Evolutionary conservation across 2,113 vertebrate species (phyloP).

Genomic region (Pterophyllum scalare): DNA sequence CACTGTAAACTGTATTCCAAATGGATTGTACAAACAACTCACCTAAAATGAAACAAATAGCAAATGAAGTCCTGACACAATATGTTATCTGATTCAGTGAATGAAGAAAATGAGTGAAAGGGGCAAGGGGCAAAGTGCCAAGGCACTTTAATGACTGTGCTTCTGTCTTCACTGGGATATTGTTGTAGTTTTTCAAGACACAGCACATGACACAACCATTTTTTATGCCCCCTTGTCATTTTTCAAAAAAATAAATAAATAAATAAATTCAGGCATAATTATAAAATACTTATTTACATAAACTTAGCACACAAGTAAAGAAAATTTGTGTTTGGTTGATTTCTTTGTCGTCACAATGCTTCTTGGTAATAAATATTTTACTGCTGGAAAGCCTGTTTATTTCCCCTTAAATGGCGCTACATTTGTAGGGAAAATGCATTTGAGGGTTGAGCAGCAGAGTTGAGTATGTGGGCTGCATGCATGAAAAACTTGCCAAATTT

Average conservation of each 20-base stretch:
- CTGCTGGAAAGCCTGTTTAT: too few relatives aligned
- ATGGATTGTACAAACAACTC: background rate
- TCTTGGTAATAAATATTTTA: too few relatives aligned
- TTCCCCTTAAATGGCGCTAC: too few relatives aligned
- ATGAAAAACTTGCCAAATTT: too few relatives aligned
- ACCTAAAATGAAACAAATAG: conserved; percentile 5
- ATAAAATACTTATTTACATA: background rate
- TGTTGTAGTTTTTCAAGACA: background rate
- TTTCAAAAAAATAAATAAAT: too few relatives aligned
- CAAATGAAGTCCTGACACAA: background rate
- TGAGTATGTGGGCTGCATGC: too few relatives aligned
- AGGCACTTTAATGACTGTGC: conserved; percentile 39
- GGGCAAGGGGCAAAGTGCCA: background rate
- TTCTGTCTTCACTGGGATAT: conserved; percentile 61
- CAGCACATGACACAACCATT: background rate
- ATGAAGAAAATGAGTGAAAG: conserved; percentile 15
- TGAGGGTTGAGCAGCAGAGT: too few relatives aligned
- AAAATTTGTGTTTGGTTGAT: too few relatives aligned
- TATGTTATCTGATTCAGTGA: background rate
- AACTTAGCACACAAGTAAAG: too few relatives aligned
- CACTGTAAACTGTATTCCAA: background rate
- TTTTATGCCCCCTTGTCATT: background rate
- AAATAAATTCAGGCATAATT: background rate
- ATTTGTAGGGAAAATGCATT: too few relatives aligned
- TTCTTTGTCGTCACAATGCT: too few relatives aligned